These are phyloP conservation scores for Pachyramphus minor DNA, from an alignment of 2,113 vertebrate species.

Conservation along the genomic window DNA sequence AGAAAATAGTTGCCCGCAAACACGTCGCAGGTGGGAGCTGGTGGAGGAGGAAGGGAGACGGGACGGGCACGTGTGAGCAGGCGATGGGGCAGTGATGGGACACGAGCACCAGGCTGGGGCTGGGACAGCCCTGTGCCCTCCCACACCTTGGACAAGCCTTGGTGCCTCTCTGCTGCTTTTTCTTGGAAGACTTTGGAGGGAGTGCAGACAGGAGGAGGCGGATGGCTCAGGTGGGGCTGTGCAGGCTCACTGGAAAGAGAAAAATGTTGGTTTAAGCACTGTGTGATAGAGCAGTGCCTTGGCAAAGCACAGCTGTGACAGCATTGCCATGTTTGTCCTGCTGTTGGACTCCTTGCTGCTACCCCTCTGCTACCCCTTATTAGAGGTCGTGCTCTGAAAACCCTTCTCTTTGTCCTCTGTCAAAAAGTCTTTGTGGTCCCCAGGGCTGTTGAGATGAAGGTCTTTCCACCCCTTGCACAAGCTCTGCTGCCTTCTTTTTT, in stretches of 20 bases:
- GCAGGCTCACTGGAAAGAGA: not conserved
- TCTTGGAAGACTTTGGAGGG: not conserved
- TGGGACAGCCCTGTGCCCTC: not conserved
- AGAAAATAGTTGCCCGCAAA: conserved; percentile 8
- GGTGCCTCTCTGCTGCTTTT: not conserved
- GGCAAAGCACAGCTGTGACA: fast-evolving
- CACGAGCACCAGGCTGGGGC: fast-evolving
- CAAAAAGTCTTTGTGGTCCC: not conserved
- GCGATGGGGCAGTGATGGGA: fast-evolving
- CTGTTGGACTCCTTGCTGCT: not conserved
- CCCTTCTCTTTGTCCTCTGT: not conserved
- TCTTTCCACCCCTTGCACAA: not conserved
- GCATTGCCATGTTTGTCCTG: not conserved
- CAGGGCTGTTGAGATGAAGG: not conserved
- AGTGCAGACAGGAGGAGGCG: not conserved
- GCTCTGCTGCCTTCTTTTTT: not conserved
- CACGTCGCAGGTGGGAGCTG: not conserved
- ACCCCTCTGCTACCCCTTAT: not conserved
- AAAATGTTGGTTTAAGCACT: fast-evolving
- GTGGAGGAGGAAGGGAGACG: not conserved
- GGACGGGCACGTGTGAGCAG: fast-evolving
- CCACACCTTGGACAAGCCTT: not conserved
- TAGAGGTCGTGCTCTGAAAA: not conserved
- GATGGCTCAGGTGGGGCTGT: not conserved
- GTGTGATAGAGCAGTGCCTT: not conserved